Percentiles rank a stretch among this genome's conserved stretches.
phyloP scores from a whole-genome alignment of 2,797 vertebrate genomes.

The Melanotaenia trifasciata region DNA sequence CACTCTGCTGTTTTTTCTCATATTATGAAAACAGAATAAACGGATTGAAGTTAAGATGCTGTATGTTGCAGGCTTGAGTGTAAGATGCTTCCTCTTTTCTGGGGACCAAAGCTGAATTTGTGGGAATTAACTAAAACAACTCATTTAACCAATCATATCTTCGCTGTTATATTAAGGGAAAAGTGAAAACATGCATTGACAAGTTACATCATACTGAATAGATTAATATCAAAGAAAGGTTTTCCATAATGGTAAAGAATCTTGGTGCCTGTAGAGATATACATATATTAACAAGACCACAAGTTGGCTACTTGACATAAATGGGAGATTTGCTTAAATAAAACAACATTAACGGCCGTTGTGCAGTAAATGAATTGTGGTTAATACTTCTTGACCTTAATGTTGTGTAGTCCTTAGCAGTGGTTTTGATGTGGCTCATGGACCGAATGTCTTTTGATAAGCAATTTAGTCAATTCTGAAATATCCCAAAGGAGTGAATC shows the following conservation, averaged over 20 bases:
- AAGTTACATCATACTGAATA: conserved; percentile 47
- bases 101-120: conserved; percentile 5
- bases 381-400: conserved; percentile 12
- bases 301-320: conserved; percentile 36
- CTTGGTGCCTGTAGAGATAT: conserved; percentile 53
- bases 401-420: conserved; percentile 1
- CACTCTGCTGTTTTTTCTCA: neutral
- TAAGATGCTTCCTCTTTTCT: neutral
- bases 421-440: neutral
- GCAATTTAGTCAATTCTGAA: neutral
- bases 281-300: conserved; percentile 44
- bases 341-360: conserved; percentile 39
- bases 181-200: conserved; percentile 48
- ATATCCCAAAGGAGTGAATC: neutral
- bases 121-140: conserved; percentile 21
- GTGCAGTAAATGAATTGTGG: conserved; percentile 58
- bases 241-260: conserved; percentile 52
- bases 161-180: conserved; percentile 40
- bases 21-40: conserved; percentile 20
- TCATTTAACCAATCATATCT: conserved; percentile 37
- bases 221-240: conserved; percentile 44
- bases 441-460: neutral
- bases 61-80: neutral
- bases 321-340: conserved; percentile 47
- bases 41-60: neutral